phyloP scores from a whole-genome alignment of 2,888 invertebrate genomes.

The Iphiclides podalirius region DNA sequence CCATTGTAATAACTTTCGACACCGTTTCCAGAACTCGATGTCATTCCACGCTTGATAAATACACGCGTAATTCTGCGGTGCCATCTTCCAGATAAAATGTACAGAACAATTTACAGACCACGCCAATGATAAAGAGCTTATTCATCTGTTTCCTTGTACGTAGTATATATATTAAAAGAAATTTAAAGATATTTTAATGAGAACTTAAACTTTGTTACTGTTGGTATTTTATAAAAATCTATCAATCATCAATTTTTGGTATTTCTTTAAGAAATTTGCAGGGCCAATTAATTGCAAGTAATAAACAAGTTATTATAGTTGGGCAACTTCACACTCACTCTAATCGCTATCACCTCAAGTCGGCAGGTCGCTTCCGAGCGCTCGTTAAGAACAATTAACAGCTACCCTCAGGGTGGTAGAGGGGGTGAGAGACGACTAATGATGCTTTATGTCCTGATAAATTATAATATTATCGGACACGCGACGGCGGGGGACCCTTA shows the following conservation, averaged over 20 bases:
- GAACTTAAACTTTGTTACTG: too few relatives aligned
- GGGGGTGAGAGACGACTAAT: conserved; percentile 40
- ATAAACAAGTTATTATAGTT: conserved; percentile 2
- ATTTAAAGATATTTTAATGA: too few relatives aligned
- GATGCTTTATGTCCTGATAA: conserved; percentile 60
- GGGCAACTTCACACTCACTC: conserved; percentile 18
- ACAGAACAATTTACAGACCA: too few relatives aligned
- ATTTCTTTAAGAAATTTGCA: not conserved
- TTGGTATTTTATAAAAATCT: too few relatives aligned
- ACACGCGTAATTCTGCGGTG: too few relatives aligned
- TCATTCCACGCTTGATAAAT: too few relatives aligned
- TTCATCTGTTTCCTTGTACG: too few relatives aligned
- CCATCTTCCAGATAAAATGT: too few relatives aligned
- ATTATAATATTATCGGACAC: conserved; percentile 24
- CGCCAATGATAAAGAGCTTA: too few relatives aligned
- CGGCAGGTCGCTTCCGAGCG: conserved; percentile 26
- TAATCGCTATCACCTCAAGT: conserved; percentile 23
- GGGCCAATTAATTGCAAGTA: not conserved
- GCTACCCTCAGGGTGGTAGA: conserved; percentile 26
- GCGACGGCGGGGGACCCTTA: conserved; percentile 11
- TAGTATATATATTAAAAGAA: too few relatives aligned
- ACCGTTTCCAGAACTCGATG: too few relatives aligned
- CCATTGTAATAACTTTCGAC: conserved; percentile 35
- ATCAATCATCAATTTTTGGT: too few relatives aligned
- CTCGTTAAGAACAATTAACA: conserved; percentile 45